These are phyloP conservation scores for Ryuthela nishihirai DNA, from an alignment of 2,888 invertebrate genomes.

Conservation along the genomic window DNA sequence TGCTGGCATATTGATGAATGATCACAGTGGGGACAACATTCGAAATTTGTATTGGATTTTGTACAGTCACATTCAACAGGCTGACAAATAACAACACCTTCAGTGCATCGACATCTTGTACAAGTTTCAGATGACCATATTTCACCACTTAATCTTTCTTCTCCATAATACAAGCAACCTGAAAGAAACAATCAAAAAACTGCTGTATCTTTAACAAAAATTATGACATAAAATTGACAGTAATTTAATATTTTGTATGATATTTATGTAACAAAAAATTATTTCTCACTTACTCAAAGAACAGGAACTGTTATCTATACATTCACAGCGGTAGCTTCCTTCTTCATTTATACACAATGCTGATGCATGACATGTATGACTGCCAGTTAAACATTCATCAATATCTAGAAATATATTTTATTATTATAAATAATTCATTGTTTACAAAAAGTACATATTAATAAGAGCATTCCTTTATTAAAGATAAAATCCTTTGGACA, in stretches of 20 bases:
- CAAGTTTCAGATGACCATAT: conserved; percentile 47
- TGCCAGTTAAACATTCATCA: conserved; percentile 72
- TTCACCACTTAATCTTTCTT: conserved; percentile 47
- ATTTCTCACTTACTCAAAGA: conserved; percentile 45
- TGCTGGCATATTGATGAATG: conserved; percentile 63
- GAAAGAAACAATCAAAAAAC: conserved; percentile 36
- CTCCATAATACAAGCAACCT: conserved; percentile 71
- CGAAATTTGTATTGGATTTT: conserved; percentile 48
- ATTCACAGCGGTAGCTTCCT: conserved; percentile 74
- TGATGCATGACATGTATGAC: conserved; percentile 73
- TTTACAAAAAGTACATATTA: too few relatives aligned
- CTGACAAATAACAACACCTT: conserved; percentile 59
- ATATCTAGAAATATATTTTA: conserved; percentile 62
- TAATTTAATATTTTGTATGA: background rate
- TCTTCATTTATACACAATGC: conserved; percentile 74
- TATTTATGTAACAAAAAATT: background rate
- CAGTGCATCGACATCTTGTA: conserved; percentile 46
- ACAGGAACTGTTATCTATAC: conserved; percentile 54
- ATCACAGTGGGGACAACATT: conserved; percentile 80
- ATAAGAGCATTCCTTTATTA: too few relatives aligned
- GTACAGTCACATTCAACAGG: conserved; percentile 68
- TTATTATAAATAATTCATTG: too few relatives aligned
- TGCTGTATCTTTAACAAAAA: background rate
- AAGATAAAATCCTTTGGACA: too few relatives aligned
- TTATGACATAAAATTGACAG: background rate